phyloP scores from a whole-genome alignment of 2,113 vertebrate species.

The Mesoclemmys tuberculata region DNA sequence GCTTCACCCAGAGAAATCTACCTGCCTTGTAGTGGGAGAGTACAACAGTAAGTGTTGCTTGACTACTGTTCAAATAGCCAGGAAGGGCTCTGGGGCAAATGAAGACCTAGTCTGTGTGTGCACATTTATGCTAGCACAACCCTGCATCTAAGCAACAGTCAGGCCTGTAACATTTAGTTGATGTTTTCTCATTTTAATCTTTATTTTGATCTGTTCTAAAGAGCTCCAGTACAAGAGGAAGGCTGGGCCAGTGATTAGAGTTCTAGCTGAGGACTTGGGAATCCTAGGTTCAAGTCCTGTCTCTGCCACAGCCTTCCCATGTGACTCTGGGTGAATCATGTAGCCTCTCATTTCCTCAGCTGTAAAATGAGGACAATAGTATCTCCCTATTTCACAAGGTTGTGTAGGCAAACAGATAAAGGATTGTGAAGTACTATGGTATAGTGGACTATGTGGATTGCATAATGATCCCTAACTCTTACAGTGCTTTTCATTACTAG shows the following conservation, averaged over 20 bases:
- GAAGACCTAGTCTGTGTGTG: accelerated
- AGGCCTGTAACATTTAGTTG: background rate
- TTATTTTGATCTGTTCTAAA: background rate
- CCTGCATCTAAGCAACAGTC: background rate
- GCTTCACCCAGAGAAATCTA: background rate
- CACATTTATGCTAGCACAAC: background rate
- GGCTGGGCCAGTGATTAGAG: background rate
- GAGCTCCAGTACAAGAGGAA: background rate
- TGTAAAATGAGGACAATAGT: background rate
- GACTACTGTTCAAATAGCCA: background rate
- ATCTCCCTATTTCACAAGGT: background rate
- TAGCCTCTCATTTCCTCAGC: background rate
- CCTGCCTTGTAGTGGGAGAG: accelerated
- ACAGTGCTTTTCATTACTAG: too few relatives aligned
- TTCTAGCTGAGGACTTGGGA: background rate
- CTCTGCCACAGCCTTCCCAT: background rate
- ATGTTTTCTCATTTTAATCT: background rate
- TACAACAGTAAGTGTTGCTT: background rate
- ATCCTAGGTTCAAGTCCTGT: background rate
- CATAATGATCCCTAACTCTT: too few relatives aligned
- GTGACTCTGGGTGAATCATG: background rate
- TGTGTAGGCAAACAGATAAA: background rate
- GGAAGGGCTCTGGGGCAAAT: background rate
- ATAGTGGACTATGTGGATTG: too few relatives aligned
- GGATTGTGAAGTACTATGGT: too few relatives aligned